Evolutionary conservation across 2,113 vertebrate genomes (phyloP).

Genomic region (Plecturocebus donacophilus): DNA sequence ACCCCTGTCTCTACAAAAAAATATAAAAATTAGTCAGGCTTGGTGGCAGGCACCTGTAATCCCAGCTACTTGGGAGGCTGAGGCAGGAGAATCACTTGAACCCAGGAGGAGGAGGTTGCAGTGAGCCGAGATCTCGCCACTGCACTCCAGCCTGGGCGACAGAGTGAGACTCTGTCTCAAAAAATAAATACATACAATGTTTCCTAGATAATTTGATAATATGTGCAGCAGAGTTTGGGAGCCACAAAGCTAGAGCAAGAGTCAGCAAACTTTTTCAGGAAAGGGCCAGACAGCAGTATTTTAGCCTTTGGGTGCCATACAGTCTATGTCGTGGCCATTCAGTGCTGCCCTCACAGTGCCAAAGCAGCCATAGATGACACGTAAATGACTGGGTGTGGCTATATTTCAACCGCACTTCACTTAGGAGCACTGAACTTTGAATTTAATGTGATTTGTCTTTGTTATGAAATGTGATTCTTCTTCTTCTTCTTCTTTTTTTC

Average conservation of each 20-base stretch:
- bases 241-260: not conserved
- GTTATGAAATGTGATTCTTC: not conserved
- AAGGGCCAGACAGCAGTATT: not conserved
- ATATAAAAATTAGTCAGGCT: no score
- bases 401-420: not conserved
- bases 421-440: not conserved
- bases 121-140: no score
- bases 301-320: fast-evolving
- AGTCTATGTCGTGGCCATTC: fast-evolving
- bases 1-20: not conserved
- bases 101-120: no score
- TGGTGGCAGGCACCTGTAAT: fast-evolving
- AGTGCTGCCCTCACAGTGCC: fast-evolving
- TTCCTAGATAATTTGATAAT: not conserved
- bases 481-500: not conserved
- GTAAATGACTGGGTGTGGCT: fast-evolving
- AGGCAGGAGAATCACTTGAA: no score
- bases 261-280: no score
- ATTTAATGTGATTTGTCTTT: not conserved
- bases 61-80: no score
- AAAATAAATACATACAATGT: not conserved
- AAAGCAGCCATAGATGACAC: not conserved
- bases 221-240: not conserved
- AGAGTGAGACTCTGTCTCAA: not conserved
- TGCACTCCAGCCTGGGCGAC: not conserved